phyloP scores from a whole-genome alignment of 2,797 vertebrate species.

The Phrynocephalus guinanensis region DNA sequence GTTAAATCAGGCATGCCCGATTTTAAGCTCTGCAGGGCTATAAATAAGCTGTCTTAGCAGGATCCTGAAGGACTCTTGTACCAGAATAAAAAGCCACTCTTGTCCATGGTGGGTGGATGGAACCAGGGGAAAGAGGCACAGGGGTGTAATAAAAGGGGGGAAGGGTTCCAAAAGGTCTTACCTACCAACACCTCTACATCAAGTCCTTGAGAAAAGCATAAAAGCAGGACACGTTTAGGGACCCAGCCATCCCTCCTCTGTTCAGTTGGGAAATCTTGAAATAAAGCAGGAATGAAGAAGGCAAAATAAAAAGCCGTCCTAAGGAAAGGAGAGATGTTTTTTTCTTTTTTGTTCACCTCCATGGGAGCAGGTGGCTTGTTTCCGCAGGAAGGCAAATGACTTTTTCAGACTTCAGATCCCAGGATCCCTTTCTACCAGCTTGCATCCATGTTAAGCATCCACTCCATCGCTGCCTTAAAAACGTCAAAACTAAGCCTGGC shows the following conservation, averaged over 20 bases:
- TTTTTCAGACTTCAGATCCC: no score
- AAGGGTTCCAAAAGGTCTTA: not conserved
- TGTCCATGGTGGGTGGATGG: not conserved
- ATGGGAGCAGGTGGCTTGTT: not conserved
- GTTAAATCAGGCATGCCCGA: not conserved
- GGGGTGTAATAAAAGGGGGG: no score
- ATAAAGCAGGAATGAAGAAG: not conserved
- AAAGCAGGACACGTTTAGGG: not conserved
- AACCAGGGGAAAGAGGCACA: not conserved
- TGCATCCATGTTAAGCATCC: not conserved
- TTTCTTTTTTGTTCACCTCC: not conserved
- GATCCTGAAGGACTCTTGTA: not conserved
- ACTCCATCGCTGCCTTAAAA: not conserved
- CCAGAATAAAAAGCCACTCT: conserved; percentile 2
- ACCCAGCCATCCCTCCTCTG: no score
- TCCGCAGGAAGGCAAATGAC: no score
- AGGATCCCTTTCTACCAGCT: not conserved
- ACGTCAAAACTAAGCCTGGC: not conserved
- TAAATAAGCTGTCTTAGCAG: conserved; percentile 24
- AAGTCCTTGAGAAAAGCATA: not conserved
- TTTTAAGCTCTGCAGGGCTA: not conserved
- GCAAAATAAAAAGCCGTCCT: not conserved
- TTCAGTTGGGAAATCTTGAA: not conserved
- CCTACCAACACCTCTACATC: not conserved
- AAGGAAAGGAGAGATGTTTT: not conserved